Base-by-base conservation (phyloP, 2,888 invertebrate genomes). In the Ametastegia equiseti region DNA sequence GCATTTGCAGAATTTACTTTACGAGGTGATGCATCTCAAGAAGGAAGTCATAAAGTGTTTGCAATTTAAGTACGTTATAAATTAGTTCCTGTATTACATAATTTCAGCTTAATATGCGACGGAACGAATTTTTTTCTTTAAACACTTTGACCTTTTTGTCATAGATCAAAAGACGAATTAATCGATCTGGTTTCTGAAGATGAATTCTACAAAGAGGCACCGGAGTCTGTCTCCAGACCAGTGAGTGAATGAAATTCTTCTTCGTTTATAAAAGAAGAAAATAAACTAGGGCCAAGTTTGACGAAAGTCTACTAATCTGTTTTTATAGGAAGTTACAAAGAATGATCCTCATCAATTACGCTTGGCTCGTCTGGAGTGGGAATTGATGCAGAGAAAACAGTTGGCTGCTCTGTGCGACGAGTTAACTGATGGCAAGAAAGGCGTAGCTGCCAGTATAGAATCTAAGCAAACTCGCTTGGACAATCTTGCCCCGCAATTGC, bases 11-110 rank as follows among this genome's bases (percentile, higher is more conserved):
- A 99, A 99, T 92, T 93, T 99, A 77, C 92, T 98, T 5, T 99
- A 99, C 91, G 99, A 99, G 93, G 96, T 97, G 9, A 96, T 97
- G 89, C 98, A 99, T 93, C 93, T 99, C 27, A 96, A 97, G 86
- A 97, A 97, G 86, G 98, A 99, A 94, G 97, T 98, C n/a, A 95
- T 96, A 27, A 97, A 98, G 88, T 98, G 98, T 89, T 94, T 98
- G 82, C 97, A 98, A 89, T 98, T 98, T 90, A 98, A 97, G 95
- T 95, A 92, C 90, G 93, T 88, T 23, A 9, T 19, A n/a, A 19
- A 45, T 15, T n/a, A n/a, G n/a, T n/a, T n/a, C n/a, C n/a, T n/a
- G n/a, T n/a, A n/a, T n/a, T 19, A 71, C n/a, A 71, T 47, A 23
- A 69, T 36, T 39, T 45, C 23, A 47, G 27, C 2, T 19, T 15